phyloP scores from a whole-genome alignment of 2,113 vertebrate genomes.

The Pelecanoides urinatrix region DNA sequence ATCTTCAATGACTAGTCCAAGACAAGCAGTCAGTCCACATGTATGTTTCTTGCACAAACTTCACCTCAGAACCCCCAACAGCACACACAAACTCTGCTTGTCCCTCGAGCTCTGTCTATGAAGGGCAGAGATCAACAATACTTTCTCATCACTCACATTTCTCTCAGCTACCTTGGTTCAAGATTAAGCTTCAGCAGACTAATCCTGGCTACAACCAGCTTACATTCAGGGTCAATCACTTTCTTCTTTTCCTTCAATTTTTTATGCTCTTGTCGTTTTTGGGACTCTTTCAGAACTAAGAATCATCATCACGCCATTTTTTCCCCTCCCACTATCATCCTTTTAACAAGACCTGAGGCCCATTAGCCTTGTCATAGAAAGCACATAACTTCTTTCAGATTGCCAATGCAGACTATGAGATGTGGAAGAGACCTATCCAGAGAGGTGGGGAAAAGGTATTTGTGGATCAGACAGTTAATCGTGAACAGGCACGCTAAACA shows the following conservation, averaged over 20 bases:
- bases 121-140: neutral
- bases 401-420: fast-evolving
- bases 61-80: neutral
- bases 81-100: neutral
- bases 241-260: neutral
- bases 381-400: fast-evolving
- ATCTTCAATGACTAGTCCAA: neutral
- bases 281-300: neutral
- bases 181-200: neutral
- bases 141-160: neutral
- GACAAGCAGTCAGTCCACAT: neutral
- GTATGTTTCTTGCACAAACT: neutral
- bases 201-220: neutral
- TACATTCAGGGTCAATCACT: neutral
- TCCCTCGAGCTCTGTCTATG: neutral
- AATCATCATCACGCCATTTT: neutral
- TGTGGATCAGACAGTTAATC: neutral
- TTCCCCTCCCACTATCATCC: neutral
- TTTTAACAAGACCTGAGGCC: neutral
- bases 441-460: neutral
- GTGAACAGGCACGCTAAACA: neutral
- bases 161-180: neutral
- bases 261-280: neutral
- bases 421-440: neutral
- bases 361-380: neutral